Evolutionary conservation across 2,888 invertebrate genomes (phyloP).

Genomic region (Chymomyza procnemis): DNA sequence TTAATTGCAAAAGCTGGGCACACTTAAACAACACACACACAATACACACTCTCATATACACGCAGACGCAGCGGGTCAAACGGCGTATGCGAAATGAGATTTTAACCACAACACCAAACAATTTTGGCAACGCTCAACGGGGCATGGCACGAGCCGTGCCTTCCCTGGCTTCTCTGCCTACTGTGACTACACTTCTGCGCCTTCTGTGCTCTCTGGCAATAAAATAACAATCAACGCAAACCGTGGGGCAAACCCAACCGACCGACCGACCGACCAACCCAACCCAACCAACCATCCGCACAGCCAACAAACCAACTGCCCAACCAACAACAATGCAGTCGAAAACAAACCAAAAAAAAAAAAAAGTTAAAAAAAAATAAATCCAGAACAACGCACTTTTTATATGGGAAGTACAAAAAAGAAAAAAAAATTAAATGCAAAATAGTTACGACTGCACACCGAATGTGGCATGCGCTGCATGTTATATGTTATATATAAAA

Average conservation of each 20-base stretch:
- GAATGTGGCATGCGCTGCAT: no score
- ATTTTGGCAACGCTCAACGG: conserved; percentile 47
- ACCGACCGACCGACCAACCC: no score
- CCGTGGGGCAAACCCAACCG: conserved; percentile 40
- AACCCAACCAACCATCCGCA: background rate
- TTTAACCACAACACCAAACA: conserved; percentile 66
- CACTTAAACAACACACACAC: background rate
- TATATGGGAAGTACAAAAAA: conserved; percentile 24
- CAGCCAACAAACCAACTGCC: conserved; percentile 17
- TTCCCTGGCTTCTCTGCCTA: no score
- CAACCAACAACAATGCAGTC: conserved; percentile 40
- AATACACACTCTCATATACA: background rate
- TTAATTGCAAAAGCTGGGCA: conserved; percentile 60
- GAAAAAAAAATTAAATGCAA: conserved; percentile 3
- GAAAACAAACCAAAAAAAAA: conserved; percentile 9
- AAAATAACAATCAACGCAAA: conserved; percentile 70
- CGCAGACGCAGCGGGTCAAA: background rate
- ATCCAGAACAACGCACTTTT: conserved; percentile 39
- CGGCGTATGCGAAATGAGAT: conserved; percentile 55
- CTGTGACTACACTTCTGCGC: background rate
- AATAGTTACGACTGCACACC: no score
- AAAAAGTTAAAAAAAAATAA: conserved; percentile 29
- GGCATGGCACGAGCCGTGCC: conserved; percentile 10
- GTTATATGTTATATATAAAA: no score
- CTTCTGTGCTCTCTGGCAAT: conserved; percentile 45